These are phyloP conservation scores for Seriola dumerili DNA, from an alignment of 2,113 vertebrate species.

Conservation along the genomic window DNA sequence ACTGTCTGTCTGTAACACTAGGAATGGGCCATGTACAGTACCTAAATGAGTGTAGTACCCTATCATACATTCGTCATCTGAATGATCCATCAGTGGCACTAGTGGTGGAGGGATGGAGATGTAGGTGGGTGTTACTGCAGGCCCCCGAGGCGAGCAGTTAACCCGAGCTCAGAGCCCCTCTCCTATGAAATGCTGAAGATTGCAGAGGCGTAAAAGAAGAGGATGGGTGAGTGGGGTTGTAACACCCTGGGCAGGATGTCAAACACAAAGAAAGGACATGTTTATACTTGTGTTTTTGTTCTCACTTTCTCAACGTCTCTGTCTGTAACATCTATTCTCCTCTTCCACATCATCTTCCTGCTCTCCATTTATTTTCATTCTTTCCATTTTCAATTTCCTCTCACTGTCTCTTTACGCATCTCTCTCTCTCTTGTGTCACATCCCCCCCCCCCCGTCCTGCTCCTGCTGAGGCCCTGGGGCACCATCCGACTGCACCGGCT, in stretches of 20 bases:
- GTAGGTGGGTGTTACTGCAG: constrained; percentile 27
- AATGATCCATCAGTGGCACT: neutral
- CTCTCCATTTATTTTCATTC: neutral
- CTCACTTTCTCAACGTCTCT: constrained; percentile 49
- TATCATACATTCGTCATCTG: too few species aligned
- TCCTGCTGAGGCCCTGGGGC: constrained; percentile 88
- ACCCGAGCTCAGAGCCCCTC: constrained; percentile 81
- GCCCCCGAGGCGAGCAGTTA: constrained; percentile 84
- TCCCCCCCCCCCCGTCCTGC: constrained; percentile 70
- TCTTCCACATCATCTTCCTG: constrained; percentile 11
- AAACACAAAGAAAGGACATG: constrained; percentile 86
- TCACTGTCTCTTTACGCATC: constrained; percentile 64
- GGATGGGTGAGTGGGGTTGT: constrained; percentile 38
- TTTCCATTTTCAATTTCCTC: constrained; percentile 52
- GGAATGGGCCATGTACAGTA: neutral
- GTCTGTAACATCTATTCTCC: neutral
- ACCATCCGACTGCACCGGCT: constrained; percentile 88
- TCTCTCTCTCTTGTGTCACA: constrained; percentile 37
- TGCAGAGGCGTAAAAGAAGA: constrained; percentile 79
- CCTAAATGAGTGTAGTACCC: neutral
- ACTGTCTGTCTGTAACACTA: neutral
- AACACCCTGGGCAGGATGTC: constrained; percentile 84
- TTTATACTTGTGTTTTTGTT: constrained; percentile 66
- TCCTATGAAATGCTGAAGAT: constrained; percentile 83
- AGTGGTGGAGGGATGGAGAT: constrained; percentile 4